A percentile compares a stretch with the other conserved stretches of the same genome.
Evolutionary conservation across 1,140 invertebrate species (phyloP).

Genomic region (Magallana ariakensis): DNA sequence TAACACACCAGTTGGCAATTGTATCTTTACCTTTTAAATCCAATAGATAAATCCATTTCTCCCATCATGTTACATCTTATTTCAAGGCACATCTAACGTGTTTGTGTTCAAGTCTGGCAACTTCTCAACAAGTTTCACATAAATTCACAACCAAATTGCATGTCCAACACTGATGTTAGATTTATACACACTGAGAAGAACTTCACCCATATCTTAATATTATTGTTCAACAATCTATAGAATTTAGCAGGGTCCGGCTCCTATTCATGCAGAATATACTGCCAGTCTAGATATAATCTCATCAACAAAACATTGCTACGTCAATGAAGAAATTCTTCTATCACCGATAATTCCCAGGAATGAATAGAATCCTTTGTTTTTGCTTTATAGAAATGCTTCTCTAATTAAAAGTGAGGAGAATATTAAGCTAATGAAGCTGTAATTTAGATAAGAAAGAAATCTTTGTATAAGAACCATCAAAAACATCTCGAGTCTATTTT

Average conservation of each 20-base stretch:
- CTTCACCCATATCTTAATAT: not conserved
- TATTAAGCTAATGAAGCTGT: constrained; percentile 21
- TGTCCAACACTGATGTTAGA: not conserved
- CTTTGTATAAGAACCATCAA: constrained; percentile 8
- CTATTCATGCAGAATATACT: not conserved
- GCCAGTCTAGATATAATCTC: not conserved
- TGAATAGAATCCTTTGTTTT: not conserved
- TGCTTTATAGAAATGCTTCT: not conserved
- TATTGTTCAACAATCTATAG: not conserved
- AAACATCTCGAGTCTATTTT: not conserved
- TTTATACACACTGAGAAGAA: not conserved
- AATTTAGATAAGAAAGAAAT: not conserved
- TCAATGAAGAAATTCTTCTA: not conserved
- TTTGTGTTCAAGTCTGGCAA: constrained; percentile 9
- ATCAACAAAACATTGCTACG: not conserved
- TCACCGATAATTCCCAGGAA: not conserved
- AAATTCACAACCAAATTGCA: too few relatives aligned
- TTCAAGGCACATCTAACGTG: not conserved
- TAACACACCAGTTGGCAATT: not conserved
- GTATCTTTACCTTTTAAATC: constrained; percentile 10
- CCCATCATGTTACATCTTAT: not conserved
- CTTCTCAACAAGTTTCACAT: not conserved
- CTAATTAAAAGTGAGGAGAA: not conserved
- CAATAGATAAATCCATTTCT: constrained; percentile 10
- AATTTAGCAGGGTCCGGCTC: not conserved